A percentile compares a stretch with the other conserved stretches of the same genome.
These are phyloP conservation scores for Recurvirostra avosetta DNA, from an alignment of 2,113 vertebrate genomes.

Conservation along the genomic window DNA sequence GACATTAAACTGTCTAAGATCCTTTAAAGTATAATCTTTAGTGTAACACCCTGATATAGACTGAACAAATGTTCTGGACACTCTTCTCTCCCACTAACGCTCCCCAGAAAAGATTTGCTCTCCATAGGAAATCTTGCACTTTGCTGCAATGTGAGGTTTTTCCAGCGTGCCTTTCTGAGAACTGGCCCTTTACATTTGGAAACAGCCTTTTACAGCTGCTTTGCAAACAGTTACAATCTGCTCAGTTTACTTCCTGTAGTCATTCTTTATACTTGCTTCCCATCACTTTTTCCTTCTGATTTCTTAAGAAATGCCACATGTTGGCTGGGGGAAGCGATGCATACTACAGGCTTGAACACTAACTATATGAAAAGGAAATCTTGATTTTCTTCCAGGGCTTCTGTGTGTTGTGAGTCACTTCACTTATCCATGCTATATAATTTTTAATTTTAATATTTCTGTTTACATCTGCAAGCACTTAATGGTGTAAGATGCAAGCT, in stretches of 20 bases:
- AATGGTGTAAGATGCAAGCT: not conserved
- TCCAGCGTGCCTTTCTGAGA: not conserved
- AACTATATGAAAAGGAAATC: not conserved
- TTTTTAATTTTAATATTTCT: not conserved
- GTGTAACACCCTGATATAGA: not conserved
- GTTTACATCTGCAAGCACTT: not conserved
- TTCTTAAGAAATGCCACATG: not conserved
- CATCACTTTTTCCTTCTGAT: not conserved
- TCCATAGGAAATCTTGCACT: not conserved
- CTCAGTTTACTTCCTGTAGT: not conserved
- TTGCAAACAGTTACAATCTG: not conserved
- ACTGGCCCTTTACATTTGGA: not conserved
- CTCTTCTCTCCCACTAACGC: not conserved
- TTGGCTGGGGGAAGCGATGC: not conserved
- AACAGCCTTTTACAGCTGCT: not conserved
- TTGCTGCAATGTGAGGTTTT: not conserved
- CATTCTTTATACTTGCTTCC: not conserved
- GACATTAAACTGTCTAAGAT: not conserved
- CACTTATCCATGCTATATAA: not conserved
- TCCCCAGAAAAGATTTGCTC: not conserved
- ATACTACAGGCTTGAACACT: not conserved
- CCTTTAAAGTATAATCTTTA: not conserved
- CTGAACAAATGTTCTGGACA: not conserved
- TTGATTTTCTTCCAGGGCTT: conserved; percentile 19
- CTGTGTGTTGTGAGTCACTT: not conserved